A percentile compares a stretch with the other conserved stretches of the same genome.
Evolutionary conservation across 1,140 invertebrate genomes (phyloP).

Genomic region (Dendrolimus punctatus): DNA sequence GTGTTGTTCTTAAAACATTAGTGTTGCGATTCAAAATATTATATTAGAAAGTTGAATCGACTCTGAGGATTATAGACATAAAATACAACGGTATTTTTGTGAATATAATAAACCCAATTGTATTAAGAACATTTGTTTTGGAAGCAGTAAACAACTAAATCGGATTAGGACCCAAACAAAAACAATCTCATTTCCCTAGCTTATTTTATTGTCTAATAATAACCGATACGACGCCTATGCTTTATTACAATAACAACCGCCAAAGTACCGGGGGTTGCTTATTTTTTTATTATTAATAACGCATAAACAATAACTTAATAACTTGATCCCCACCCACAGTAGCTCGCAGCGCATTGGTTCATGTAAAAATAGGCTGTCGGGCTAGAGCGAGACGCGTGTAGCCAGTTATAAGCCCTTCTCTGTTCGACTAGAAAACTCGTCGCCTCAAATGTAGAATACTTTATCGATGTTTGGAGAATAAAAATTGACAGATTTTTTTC

Average conservation of each 20-base stretch:
- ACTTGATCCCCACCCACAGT: slow-evolving; percentile 57
- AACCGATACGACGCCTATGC: slow-evolving; percentile 35
- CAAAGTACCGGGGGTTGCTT: slow-evolving; percentile 30
- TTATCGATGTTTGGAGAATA: slow-evolving; percentile 68
- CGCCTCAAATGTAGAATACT: slow-evolving; percentile 63
- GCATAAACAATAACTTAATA: slow-evolving; percentile 70
- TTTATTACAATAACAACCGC: slow-evolving; percentile 49
- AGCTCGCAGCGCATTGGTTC: slow-evolving; percentile 56
- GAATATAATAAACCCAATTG: too few species aligned
- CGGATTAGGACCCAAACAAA: slow-evolving; percentile 33
- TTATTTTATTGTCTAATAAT: slow-evolving; percentile 47
- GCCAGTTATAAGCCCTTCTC: slow-evolving; percentile 22
- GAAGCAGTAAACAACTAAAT: too few species aligned
- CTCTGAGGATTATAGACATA: slow-evolving; percentile 29
- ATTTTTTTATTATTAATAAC: slow-evolving; percentile 68
- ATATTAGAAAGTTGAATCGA: too few species aligned
- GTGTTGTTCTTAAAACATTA: neutral
- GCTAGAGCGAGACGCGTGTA: slow-evolving; percentile 40
- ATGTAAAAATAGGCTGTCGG: slow-evolving; percentile 61
- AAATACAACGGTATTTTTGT: slow-evolving; percentile 29
- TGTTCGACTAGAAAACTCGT: slow-evolving; percentile 49
- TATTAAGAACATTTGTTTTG: too few species aligned
- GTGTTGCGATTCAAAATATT: neutral
- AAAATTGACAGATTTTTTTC: slow-evolving; percentile 71
- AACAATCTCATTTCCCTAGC: slow-evolving; percentile 55